Conservation (phyloP, 1,140 invertebrate genomes). For the Drosophila tristis region DNA sequence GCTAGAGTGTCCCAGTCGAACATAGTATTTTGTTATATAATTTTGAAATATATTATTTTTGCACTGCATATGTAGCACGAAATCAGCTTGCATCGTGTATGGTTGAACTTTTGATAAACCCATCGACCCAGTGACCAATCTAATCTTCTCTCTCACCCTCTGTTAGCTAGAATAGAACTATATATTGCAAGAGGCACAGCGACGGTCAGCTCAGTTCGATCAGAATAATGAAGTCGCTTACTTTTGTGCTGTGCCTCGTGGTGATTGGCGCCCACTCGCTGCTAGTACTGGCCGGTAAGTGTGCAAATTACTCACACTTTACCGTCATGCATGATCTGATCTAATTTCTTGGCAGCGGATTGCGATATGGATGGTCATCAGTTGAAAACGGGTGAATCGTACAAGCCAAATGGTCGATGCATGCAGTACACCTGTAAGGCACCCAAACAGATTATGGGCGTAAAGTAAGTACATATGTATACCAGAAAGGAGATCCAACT, state of each 20-base stretch:
- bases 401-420: conserved; percentile 33
- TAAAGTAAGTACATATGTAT: conserved; percentile 17
- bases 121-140: not conserved
- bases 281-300: conserved; percentile 54
- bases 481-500: no score
- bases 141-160: conserved; percentile 11
- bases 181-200: conserved; percentile 5
- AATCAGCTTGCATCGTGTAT: not conserved
- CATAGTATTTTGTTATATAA: not conserved
- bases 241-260: conserved; percentile 60
- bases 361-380: conserved; percentile 28
- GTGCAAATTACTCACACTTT: no score
- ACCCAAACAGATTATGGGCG: not conserved
- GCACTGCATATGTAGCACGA: no score
- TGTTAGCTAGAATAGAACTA: no score
- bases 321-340: not conserved
- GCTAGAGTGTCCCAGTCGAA: conserved; percentile 17
- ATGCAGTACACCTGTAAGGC: conserved; percentile 27
- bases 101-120: conserved; percentile 25
- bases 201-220: conserved; percentile 8
- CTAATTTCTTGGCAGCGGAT: conserved; percentile 5
- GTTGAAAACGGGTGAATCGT: conserved; percentile 41
- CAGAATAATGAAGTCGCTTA: conserved; percentile 43
- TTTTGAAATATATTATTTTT: no score
- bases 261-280: conserved; percentile 49